Evolutionary conservation across 2,113 vertebrate species (phyloP).

Genomic region (Tenebrosternarchus preto): DNA sequence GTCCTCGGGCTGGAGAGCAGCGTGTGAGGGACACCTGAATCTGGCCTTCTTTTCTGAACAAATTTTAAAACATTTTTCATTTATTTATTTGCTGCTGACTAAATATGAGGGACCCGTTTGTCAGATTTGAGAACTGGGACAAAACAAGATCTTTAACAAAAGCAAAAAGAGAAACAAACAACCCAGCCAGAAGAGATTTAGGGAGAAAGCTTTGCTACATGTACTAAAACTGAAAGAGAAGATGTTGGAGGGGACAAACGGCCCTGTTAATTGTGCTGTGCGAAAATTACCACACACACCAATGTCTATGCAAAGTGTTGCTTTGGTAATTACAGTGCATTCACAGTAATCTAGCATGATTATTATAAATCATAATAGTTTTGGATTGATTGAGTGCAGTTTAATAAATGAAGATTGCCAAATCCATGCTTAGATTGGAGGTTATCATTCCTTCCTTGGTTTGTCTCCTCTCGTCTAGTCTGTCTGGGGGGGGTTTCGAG

Average conservation of each 20-base stretch:
- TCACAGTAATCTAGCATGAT: conserved; percentile 2
- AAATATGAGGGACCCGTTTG: conserved; percentile 24
- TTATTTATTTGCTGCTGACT: conserved; percentile 19
- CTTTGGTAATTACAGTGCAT: conserved; percentile 15
- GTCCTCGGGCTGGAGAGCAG: conserved; percentile 49
- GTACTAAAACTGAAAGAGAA: background rate
- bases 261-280: background rate
- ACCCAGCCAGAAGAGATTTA: background rate
- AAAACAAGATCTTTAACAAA: background rate
- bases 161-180: background rate
- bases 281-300: background rate
- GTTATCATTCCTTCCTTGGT: conserved; percentile 17
- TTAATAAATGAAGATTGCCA: conserved; percentile 31
- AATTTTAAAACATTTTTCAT: background rate
- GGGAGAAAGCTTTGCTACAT: background rate
- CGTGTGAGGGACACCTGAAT: conserved; percentile 12
- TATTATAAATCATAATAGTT: conserved; percentile 20
- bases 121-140: conserved; percentile 15
- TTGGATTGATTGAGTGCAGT: conserved; percentile 16
- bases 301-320: conserved; percentile 2
- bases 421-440: conserved; percentile 14
- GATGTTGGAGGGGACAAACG: background rate
- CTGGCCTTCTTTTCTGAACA: conserved; percentile 12
- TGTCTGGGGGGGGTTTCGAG: conserved; percentile 80
- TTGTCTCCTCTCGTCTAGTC: background rate